Evolutionary conservation across 2,888 invertebrate genomes (phyloP).

Genomic region (Cordilura impudica): DNA sequence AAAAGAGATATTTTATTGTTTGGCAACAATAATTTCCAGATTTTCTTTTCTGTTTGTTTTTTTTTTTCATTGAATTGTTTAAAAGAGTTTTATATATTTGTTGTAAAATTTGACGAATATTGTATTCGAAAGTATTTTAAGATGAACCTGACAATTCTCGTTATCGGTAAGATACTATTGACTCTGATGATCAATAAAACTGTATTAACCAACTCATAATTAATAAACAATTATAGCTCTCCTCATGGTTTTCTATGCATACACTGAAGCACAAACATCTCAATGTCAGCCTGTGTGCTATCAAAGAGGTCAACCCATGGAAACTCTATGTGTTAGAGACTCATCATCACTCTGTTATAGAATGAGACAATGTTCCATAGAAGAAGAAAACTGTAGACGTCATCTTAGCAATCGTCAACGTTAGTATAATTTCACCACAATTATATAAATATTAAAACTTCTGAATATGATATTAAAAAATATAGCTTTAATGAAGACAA

Average conservation of each 20-base stretch:
- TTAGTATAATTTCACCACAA: background rate
- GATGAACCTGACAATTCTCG: slow-evolving; percentile 9
- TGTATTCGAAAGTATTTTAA: background rate
- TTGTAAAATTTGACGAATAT: too few species aligned
- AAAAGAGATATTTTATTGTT: background rate
- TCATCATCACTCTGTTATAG: slow-evolving; percentile 1
- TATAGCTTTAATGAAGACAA: background rate
- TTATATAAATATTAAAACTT: background rate
- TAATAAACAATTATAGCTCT: slow-evolving; percentile 10
- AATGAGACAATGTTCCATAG: slow-evolving; percentile 25
- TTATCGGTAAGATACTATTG: background rate
- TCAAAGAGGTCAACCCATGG: background rate
- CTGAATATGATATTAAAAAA: background rate
- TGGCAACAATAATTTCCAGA: background rate
- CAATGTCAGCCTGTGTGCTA: slow-evolving; percentile 12
- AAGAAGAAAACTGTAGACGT: slow-evolving; percentile 42
- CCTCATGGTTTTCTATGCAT: slow-evolving; percentile 45
- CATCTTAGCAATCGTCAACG: background rate
- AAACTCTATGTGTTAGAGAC: slow-evolving; percentile 16
- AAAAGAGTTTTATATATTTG: too few species aligned
- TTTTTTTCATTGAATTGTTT: too few species aligned
- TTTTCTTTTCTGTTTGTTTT: background rate
- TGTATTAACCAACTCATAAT: background rate
- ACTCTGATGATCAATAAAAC: background rate
- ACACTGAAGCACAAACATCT: background rate